Evolutionary conservation across 1,140 invertebrate species (phyloP).

Genomic region (Lucilia sericata): DNA sequence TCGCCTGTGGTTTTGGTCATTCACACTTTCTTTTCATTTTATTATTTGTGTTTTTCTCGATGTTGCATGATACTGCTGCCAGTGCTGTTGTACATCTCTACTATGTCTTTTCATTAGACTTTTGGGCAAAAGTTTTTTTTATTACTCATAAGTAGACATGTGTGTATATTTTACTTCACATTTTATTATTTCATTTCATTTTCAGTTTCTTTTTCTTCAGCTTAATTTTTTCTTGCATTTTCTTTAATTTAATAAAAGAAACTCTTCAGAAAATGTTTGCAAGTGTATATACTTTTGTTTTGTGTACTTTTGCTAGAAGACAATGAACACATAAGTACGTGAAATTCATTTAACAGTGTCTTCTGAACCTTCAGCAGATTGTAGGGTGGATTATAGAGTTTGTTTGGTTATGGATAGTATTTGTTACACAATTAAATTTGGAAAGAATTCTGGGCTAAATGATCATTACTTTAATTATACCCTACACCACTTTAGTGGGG

Average conservation of each 20-base stretch:
- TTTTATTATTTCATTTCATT: no score
- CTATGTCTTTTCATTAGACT: neutral
- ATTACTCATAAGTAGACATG: conserved; percentile 5
- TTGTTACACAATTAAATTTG: no score
- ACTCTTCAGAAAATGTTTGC: conserved; percentile 6
- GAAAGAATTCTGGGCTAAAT: no score
- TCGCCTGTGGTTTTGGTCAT: conserved; percentile 32
- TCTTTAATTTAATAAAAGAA: neutral
- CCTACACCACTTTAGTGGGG: no score
- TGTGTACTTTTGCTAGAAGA: neutral
- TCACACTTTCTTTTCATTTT: conserved; percentile 36
- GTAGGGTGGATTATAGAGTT: no score
- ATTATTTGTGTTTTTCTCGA: neutral
- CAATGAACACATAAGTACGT: neutral
- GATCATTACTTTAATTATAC: no score
- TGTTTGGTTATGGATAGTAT: no score
- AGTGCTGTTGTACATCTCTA: neutral
- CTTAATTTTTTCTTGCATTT: neutral
- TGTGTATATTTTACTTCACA: no score
- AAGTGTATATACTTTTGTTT: neutral
- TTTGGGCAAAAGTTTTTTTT: neutral
- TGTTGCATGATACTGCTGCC: neutral
- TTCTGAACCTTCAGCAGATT: no score
- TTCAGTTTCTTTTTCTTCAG: neutral
- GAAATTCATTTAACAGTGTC: neutral